Base-by-base conservation (phyloP, 2,888 invertebrate species). In the Sussaba pulchella region DNA sequence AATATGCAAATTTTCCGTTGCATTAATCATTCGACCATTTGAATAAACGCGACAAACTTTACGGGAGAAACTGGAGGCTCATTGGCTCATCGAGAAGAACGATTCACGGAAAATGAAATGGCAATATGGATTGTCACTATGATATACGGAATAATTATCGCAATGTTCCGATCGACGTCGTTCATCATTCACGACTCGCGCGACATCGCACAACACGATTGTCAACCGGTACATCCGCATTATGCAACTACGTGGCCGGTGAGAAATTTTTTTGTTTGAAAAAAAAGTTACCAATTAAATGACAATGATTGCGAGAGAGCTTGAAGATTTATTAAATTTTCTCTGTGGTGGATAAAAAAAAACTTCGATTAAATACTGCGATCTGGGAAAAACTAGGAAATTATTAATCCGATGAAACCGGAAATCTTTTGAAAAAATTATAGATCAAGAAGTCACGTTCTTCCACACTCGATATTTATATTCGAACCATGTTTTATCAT, bases 51-150 rank as follows among this genome's bases (percentile, higher is more conserved):
- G 36, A 26, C 47, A n/a, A 36, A 66, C 19, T n/a, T 12, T 1
- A 50, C 66, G 47, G 47, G 36, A 19, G 50, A 12, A 66, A n/a
- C n/a, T n/a, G 31, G 6, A 36, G 50, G 31, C 47, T 26, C 12
- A 17, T 10, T 10, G 36, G 5, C 9, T 9, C 47, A 14, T 31
- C 45, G 17, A 64, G 31, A 31, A 10, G 14, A 54, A 14, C 36
- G 47, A 31, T 70, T 45, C 47, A 24, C 12, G 31, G 50, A 66
- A 71, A 70, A 31, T 39, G 26, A 70, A 79, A 59, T 71, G 75
- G 74, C n/a, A 64, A 71, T 74, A 75, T 79, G 57, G 31, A 79
- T 79, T 63, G 73, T 73, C 26, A 9, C 43, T 26, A 78, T 39
- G 50, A 64, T 43, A 63, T 36, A 43, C 21, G 59, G 14, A n/a